phyloP scores from a whole-genome alignment of 2,113 vertebrate species.

The Prunella himalayana region DNA sequence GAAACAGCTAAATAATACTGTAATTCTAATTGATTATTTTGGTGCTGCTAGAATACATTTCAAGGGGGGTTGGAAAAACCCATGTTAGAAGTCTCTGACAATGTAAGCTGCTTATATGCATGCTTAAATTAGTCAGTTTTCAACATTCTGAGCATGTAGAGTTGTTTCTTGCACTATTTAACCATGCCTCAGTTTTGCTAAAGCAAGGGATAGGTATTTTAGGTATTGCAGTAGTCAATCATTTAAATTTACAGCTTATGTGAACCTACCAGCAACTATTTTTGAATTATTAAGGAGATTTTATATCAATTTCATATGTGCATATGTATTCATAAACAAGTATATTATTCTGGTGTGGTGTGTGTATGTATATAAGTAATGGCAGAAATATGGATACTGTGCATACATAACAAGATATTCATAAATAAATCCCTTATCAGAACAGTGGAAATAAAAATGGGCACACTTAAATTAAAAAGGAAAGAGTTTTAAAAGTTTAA shows the following conservation, averaged over 20 bases:
- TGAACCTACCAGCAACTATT: not conserved
- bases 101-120: not conserved
- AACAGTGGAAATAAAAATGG: not conserved
- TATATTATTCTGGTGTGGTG: not conserved
- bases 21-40: not conserved
- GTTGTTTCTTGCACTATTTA: not conserved
- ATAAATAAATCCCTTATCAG: not conserved
- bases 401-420: not conserved
- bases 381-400: not conserved
- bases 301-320: not conserved
- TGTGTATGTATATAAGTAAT: not conserved
- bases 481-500: not conserved
- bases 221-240: not conserved
- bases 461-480: not conserved
- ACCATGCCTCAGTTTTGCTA: not conserved
- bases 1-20: not conserved
- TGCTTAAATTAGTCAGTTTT: not conserved
- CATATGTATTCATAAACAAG: not conserved
- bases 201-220: not conserved
- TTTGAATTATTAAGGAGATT: not conserved
- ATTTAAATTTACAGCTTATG: not conserved
- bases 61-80: not conserved
- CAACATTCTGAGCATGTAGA: not conserved
- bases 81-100: not conserved
- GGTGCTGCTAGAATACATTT: not conserved